Evolutionary conservation across 2,888 invertebrate species (phyloP), one percentile per base, ranked within the genome.

Genomic region (Drosophila gaucha): DNA sequence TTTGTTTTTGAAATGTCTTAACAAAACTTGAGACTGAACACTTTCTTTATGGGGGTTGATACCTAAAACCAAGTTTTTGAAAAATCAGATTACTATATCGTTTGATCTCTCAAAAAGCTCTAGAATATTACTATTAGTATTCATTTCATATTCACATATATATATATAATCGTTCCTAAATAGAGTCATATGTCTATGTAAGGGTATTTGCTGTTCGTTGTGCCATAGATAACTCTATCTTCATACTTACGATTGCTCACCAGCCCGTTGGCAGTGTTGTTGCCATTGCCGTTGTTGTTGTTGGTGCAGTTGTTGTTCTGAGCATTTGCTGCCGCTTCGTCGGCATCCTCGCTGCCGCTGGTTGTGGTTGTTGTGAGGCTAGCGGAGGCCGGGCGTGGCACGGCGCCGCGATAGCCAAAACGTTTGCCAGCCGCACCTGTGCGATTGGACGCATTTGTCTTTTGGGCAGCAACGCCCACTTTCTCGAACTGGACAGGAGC

Each of bases 351-450:
- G 22, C 63, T 67, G 63, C 46, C 54, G 20, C 28, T 31, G n/a
- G 16, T 54, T 67, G 63, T 46, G 26, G 49, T 28, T 6, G 38
- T 36, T 3, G 59, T 50, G 39, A 95, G 94, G 22, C 91, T 90
- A 78, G 93, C 93, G 69, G 94, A 93, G n/a, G 93, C 91, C 80
- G 93, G 93, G 36, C 92, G 86, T 36, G 89, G 86, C 50, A 87
- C 88, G 4, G 92, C 89, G 89, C 95, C 95, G 86, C 96, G 94
- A 92, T 95, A 96, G 80, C 96, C 96, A 91, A 96, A 96, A 89
- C 96, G 94, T 91, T 95, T 95, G 31, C 94, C 54, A 55, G 88
- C 67, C 95, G 93, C 89, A 68, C 77, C 66, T 95, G 95, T 78
- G 94, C 94, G 18, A 95, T 59, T 67, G 20, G 33, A 44, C 44